Evolutionary conservation across 1,140 invertebrate genomes (phyloP), one percentile per base, ranked within the genome.

Genomic region (Oedothorax gibbosus): DNA sequence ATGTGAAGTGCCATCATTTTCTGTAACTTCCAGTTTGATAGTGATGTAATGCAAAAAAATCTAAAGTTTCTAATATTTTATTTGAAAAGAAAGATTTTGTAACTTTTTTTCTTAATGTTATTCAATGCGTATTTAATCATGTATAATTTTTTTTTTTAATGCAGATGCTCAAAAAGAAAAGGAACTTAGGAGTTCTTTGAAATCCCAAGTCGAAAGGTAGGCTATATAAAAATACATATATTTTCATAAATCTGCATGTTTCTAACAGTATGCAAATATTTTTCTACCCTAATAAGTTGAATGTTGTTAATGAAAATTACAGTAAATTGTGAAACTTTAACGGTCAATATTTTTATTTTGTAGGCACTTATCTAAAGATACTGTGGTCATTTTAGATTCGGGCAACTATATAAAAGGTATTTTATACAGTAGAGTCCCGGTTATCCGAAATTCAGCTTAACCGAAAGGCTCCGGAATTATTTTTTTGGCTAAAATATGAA

Each of bases 311-410:
- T 35, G 35, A 35, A 35, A 35, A 35, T 35, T 35, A 35, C 35
- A 35, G 35, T 35, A 35, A 35, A 35, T 35, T 35, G 35, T 35
- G 5, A 35, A 35, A 2, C 71, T n/a, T 12, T 80, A 60, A 65
- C 49, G 49, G 77, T 86, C 64, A 35, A 56, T 71, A 86, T 62
- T 77, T 88, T 64, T 85, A 82, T 82, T 20, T 88, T 89, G n/a
- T 82, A 90, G 93, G 66, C 89, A 93, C 62, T 90, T 97, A 56
- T 94, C 93, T 69, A 93, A 94, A 88, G 94, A 95, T n/a, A 94
- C 94, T 90, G 91, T 98, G 71, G 93, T 98, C 9, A 97, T 99
- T 87, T 91, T 98, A 66, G 97, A 99, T 91, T 95, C 95, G 2
- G 92, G 94, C 78, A 99, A 99, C 92, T 99, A 99, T 89, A 99